Evolutionary conservation across 1,140 invertebrate genomes (phyloP), one percentile per base, ranked within the genome.

Genomic region (Heliothis subflexa): DNA sequence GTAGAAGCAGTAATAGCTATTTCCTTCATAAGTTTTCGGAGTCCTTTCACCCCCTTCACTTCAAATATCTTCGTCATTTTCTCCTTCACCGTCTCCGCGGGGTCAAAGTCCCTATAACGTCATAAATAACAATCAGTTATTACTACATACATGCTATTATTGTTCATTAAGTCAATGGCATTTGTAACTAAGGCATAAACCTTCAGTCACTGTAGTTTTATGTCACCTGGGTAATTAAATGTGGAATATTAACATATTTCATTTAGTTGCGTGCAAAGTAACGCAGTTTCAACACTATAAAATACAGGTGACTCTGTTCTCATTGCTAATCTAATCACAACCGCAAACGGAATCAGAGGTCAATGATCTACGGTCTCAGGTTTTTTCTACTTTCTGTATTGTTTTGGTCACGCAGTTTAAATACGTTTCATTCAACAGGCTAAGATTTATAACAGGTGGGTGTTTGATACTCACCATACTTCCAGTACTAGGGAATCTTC

Each of bases 1-100:
- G 97, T 98, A 9, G 98, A 97, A 0, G 98, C 98, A 4, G 98
- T 99, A 66, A 99, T 97, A 0, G 98, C 98, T 59, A 99, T 98
- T 95, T 99, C 99, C 91, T 99, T 99, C 94, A 99, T 97, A 13
- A 98, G 90, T 92, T 98, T 98, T 21, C 97, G 95, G 9, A 98
- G 94, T 0, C 98, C 98, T 88, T 97, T 96, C 0, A 98, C 97
- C 10, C 97, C 97, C 93, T 98, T 98, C 0, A 98, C 97, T 83
- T 97, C 97, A 75, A 97, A 96, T 72, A 98, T 96, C 94, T 98
- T 98, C 66, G 96, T 97, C 94, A 98, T 97, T 94, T 98, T 98
- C 87, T 98, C 97, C 79, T 97, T 96, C 0, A 98, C 96, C 0
- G 97, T 97, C 94, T 98, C 98, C 0, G 97, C 97, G n/a, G 97